Evolutionary conservation across 2,113 vertebrate genomes (phyloP), one percentile per base, ranked within the genome.

Genomic region (Nibea albiflora): DNA sequence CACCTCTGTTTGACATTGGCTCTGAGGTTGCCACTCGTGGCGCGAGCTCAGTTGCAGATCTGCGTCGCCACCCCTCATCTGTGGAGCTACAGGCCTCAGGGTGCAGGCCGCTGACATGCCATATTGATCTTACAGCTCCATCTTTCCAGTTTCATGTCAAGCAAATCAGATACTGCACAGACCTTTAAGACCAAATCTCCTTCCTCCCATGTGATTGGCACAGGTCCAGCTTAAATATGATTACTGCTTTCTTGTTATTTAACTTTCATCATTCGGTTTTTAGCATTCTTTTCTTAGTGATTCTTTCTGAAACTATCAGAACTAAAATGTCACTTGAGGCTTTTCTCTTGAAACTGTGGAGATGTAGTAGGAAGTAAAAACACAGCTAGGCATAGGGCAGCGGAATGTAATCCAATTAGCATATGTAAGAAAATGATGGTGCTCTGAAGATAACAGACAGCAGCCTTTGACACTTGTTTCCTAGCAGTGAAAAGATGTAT

Each of bases 1-100:
- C 83, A 79, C 85, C 81, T 86, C 82, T 86, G 66, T 87, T 86
- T 93, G 89, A 92, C 90, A 78, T 79, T 86, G 85, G 60, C 85
- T 88, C 79, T 78, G 77, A 89, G 86, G 89, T 83, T 77, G 61
- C 63, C 66, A 31, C 60, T 75, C 19, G 5, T 17, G 65, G 61
- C 49, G 73, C 6, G 44, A 26, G 46, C 46, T 35, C 31, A n/a
- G 31, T 73, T 79, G 50, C 60, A 26, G 35, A 24, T 81, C 52
- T 8, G 62, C 31, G 3, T 49, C 9, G 10, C 54, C 66, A 26
- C 35, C 68, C 64, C 22, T 39, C 39, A 68, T 61, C 47, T 71
- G 60, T 46, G 9, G 66, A 81, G 62, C 31, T 5, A 14, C 8
- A 39, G 26, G 75, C 73, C 71, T 79, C 10, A 31, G 69, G 79